Evolutionary conservation across 2,888 invertebrate genomes (phyloP).

Genomic region (Pachliopta kotzebuea): DNA sequence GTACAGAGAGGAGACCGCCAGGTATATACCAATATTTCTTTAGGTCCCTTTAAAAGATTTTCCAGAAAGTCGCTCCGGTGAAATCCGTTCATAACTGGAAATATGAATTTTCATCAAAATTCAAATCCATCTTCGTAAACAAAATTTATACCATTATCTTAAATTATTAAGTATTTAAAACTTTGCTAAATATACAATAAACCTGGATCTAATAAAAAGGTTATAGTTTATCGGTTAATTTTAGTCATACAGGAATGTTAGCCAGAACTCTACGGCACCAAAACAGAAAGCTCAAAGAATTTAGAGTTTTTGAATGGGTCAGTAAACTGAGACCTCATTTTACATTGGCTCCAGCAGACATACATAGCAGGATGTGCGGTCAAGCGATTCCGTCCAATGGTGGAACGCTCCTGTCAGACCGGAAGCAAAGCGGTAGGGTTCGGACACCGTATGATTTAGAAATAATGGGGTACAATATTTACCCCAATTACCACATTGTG

Average conservation of each 20-base stretch:
- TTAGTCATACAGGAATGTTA: too few species aligned
- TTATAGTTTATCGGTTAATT: too few species aligned
- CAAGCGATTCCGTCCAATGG: conserved; percentile 27
- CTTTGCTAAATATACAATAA: too few species aligned
- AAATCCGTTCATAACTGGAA: not conserved
- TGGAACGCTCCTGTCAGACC: not conserved
- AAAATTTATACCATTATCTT: too few species aligned
- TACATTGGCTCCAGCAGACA: conserved; percentile 1
- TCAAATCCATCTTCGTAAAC: too few species aligned
- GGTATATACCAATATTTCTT: conserved; percentile 27
- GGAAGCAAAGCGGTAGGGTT: conserved; percentile 14
- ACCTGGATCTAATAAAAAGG: too few species aligned
- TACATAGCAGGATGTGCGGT: conserved; percentile 30
- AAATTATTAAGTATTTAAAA: too few species aligned
- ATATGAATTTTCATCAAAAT: too few species aligned
- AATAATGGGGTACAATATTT: conserved; percentile 6
- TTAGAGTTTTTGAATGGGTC: too few species aligned
- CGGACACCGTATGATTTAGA: conserved; percentile 2
- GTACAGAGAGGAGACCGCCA: conserved; percentile 19
- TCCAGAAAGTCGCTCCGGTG: not conserved
- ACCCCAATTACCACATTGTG: not conserved
- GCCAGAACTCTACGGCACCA: too few species aligned
- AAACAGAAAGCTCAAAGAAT: too few species aligned
- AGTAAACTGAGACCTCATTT: not conserved
- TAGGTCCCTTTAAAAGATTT: not conserved